Evolutionary conservation across 2,888 invertebrate genomes (phyloP), one percentile per base, ranked within the genome.

Genomic region (Pollenia griseotomentosa): DNA sequence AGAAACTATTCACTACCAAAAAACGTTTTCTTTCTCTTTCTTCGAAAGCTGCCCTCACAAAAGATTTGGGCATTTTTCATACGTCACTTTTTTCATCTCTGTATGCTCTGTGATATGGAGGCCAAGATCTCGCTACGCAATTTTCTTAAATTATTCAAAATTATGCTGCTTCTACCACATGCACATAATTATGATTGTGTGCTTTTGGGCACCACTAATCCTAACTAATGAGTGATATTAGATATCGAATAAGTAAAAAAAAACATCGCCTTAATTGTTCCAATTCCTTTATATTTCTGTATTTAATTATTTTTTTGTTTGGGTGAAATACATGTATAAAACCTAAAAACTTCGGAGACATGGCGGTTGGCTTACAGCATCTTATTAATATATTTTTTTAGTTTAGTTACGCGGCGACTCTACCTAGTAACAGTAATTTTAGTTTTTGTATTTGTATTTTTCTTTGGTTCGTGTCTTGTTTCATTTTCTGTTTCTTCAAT

Each of bases 361-460:
- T 74, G 55, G 40, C 48, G 73, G 81, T 74, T 81, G 55, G 57
- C 55, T 59, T 53, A 40, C 66, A 75, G 82, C 82, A 74, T 82
- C 66, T 74, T 53, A 23, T 51, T 23, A 66, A 82, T 55, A 65
- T 68, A 14, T 68, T 66, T 66, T 53, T 63, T 65, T 51, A n/a
- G 14, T 51, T 19, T 77, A 66, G 16, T 48, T 71, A 63, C 33
- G 46, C 81, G 51, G n/a, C 40, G 42, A 46, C 71, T 65, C 55
- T 65, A 73, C 81, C 55, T 81, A 46, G 73, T 46, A 73, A 81
- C 65, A 74, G 59, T 73, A 46, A 23, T 66, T 59, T 51, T 11
- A 42, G 7, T 44, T 79, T 46, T 46, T 44, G 40, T 2, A 5
- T 23, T 59, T 55, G 23, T 14, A 53, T 19, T 16, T 61, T 65